Evolutionary conservation across 2,888 invertebrate species (phyloP).

Genomic region (Ectobius pallidus): DNA sequence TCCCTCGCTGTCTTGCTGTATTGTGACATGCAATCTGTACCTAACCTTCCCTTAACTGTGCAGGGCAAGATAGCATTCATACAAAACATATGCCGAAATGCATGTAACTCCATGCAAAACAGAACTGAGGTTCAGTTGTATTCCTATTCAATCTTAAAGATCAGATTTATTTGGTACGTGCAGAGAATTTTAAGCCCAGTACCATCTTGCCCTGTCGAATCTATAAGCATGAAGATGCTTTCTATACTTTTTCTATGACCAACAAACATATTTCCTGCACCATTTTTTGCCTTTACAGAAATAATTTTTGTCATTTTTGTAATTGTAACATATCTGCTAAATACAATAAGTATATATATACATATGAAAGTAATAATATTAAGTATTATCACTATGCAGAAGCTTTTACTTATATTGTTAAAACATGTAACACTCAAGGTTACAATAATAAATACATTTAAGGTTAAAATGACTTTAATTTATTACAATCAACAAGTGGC

Average conservation of each 20-base stretch:
- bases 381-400: background rate
- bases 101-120: too few species aligned
- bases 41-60: too few species aligned
- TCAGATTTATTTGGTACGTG: too few species aligned
- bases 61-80: too few species aligned
- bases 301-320: constrained; percentile 8
- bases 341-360: background rate
- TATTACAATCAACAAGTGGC: too few species aligned
- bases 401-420: background rate
- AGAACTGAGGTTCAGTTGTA: too few species aligned
- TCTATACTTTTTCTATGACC: background rate
- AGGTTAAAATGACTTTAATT: too few species aligned
- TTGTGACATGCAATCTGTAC: too few species aligned
- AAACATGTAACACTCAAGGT: background rate
- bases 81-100: too few species aligned
- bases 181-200: too few species aligned
- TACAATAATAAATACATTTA: background rate
- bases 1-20: too few species aligned
- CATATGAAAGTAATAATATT: background rate
- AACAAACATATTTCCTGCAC: constrained; percentile 20
- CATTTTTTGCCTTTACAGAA: constrained; percentile 17
- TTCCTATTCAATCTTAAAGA: too few species aligned
- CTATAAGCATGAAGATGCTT: background rate
- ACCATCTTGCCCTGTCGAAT: background rate
- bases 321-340: constrained; percentile 21